These are phyloP conservation scores for Circaetus gallicus DNA, from an alignment of 2,113 vertebrate genomes.

Conservation along the genomic window DNA sequence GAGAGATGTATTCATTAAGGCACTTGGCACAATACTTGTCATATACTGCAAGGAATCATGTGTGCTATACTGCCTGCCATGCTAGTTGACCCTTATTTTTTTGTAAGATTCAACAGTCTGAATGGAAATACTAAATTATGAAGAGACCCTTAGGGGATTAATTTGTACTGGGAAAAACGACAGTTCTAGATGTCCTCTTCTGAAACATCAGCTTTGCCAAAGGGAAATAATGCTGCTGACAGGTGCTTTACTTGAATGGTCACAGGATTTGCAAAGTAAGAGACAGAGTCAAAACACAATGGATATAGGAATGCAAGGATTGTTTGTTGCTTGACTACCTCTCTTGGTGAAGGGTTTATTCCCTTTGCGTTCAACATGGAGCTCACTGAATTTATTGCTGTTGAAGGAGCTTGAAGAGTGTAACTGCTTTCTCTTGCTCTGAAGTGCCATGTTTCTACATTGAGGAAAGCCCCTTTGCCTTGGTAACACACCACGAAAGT, in stretches of 20 bases:
- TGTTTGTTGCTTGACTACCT: not conserved
- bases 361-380: not conserved
- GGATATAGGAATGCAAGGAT: not conserved
- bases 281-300: not conserved
- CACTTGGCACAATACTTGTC: not conserved
- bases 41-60: not conserved
- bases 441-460: not conserved
- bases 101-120: not conserved
- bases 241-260: not conserved
- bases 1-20: not conserved
- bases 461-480: not conserved
- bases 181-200: not conserved
- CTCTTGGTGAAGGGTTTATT: not conserved
- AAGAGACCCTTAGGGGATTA: not conserved
- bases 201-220: not conserved
- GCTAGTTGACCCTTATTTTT: not conserved
- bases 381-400: not conserved
- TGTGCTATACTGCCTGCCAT: not conserved
- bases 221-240: not conserved
- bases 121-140: not conserved
- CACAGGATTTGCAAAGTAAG: not conserved
- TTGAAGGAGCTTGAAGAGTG: not conserved
- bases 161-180: not conserved
- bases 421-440: not conserved
- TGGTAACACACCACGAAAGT: not conserved